Evolutionary conservation across 1,140 invertebrate species (phyloP).

Genomic region (Zaprionus africanus): DNA sequence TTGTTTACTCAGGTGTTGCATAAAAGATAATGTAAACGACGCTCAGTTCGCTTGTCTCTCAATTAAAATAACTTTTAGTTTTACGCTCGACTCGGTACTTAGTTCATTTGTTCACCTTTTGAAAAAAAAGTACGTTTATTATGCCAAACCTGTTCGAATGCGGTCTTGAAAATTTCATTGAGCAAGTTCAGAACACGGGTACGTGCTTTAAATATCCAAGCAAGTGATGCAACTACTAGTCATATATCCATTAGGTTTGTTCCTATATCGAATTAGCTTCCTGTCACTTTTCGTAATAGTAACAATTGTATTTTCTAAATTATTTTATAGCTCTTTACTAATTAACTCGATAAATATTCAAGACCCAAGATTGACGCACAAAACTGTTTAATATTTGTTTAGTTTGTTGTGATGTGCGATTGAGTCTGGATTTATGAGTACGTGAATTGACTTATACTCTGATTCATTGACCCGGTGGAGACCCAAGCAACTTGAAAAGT

Average conservation of each 20-base stretch:
- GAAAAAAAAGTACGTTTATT: constrained; percentile 35
- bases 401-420: not conserved
- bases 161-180: constrained; percentile 60
- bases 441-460: constrained; percentile 10
- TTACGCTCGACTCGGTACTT: constrained; percentile 12
- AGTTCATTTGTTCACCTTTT: not conserved
- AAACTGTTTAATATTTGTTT: constrained; percentile 16
- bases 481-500: not conserved
- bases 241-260: constrained; percentile 11
- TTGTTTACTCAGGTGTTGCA: constrained; percentile 16
- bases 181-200: constrained; percentile 43
- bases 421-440: constrained; percentile 15
- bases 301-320: constrained; percentile 1
- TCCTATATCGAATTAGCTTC: constrained; percentile 7
- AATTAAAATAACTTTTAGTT: constrained; percentile 9
- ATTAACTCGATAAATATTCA: not conserved
- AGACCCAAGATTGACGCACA: constrained; percentile 8
- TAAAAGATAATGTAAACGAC: constrained; percentile 1
- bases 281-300: not conserved
- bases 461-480: constrained; percentile 7
- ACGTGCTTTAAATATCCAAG: constrained; percentile 56
- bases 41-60: not conserved
- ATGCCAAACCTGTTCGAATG: constrained; percentile 53
- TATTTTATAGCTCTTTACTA: not conserved
- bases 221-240: constrained; percentile 20